Percentiles rank a stretch among this genome's conserved stretches.
phyloP scores from a whole-genome alignment of 2,888 invertebrate species.

The Chrysomela aeneicollis region DNA sequence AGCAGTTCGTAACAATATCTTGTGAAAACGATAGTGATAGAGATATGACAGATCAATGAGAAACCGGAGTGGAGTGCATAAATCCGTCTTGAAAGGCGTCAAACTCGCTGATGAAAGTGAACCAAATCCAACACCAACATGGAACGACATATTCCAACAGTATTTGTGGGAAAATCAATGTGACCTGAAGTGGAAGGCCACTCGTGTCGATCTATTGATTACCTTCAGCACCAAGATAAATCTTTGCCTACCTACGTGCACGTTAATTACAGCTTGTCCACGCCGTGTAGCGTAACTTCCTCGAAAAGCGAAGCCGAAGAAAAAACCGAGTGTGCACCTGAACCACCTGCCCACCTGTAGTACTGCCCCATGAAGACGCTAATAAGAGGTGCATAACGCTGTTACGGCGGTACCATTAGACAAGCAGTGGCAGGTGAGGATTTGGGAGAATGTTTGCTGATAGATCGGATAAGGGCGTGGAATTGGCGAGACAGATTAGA shows the following conservation, averaged over 20 bases:
- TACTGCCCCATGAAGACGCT: not conserved
- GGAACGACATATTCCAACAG: too few relatives aligned
- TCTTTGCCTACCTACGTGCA: not conserved
- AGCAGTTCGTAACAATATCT: too few relatives aligned
- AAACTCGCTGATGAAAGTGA: too few relatives aligned
- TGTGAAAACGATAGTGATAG: too few relatives aligned
- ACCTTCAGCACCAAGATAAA: not conserved
- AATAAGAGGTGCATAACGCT: too few relatives aligned
- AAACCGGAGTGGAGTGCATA: too few relatives aligned
- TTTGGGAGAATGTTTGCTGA: not conserved
- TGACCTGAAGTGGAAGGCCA: not conserved
- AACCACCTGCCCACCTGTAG: not conserved
- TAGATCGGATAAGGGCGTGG: not conserved
- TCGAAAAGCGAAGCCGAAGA: not conserved
- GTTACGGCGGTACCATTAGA: not conserved
- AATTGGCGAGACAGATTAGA: not conserved
- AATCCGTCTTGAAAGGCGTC: too few relatives aligned
- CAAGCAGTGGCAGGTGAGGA: not conserved
- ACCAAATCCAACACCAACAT: too few relatives aligned
- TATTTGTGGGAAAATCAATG: not conserved
- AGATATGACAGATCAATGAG: too few relatives aligned
- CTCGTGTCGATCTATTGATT: not conserved
- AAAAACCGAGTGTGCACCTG: constrained; percentile 2
- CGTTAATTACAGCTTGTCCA: not conserved
- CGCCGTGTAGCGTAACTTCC: not conserved